These are phyloP conservation scores for Lepidurus arcticus DNA, from an alignment of 1,140 invertebrate species.

Conservation along the genomic window DNA sequence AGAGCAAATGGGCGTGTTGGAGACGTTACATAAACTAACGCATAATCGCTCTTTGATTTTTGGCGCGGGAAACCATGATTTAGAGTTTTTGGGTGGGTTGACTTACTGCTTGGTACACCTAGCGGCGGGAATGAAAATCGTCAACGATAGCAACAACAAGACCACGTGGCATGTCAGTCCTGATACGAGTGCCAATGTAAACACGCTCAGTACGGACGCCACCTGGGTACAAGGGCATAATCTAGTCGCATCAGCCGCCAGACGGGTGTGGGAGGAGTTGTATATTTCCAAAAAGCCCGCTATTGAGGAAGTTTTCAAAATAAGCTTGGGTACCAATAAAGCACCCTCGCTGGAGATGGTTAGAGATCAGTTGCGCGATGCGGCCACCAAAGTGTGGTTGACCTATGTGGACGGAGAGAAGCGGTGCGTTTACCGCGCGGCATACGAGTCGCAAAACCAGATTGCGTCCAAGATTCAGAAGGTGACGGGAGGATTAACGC, in stretches of 20 bases:
- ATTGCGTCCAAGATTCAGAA: conserved; percentile 74
- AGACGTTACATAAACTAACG: conserved; percentile 88
- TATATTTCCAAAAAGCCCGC: conserved; percentile 94
- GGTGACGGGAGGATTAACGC: conserved; percentile 83
- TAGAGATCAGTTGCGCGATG: conserved; percentile 75
- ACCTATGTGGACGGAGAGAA: conserved; percentile 81
- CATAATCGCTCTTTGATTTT: conserved; percentile 75
- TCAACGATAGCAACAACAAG: conserved; percentile 66
- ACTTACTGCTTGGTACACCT: conserved; percentile 92
- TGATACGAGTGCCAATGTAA: conserved; percentile 43
- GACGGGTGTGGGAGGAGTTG: conserved; percentile 92
- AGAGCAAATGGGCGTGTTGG: conserved; percentile 85
- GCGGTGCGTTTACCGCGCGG: conserved; percentile 70
- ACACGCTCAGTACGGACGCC: conserved; percentile 60
- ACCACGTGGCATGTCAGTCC: conserved; percentile 88
- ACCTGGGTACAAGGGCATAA: conserved; percentile 66
- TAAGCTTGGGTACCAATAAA: conserved; percentile 65
- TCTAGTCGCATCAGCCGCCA: conserved; percentile 80
- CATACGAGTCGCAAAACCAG: conserved; percentile 40
- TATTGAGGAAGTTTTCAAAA: conserved; percentile 88
- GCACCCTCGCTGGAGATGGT: conserved; percentile 67
- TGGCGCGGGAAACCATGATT: conserved; percentile 87
- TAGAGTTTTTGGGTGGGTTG: conserved; percentile 91
- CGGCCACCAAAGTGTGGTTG: conserved; percentile 80
- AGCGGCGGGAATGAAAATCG: conserved; percentile 81